Evolutionary conservation across 2,797 vertebrate genomes (phyloP), one percentile per base, ranked within the genome.

Genomic region (Peromyscus nudipes): DNA sequence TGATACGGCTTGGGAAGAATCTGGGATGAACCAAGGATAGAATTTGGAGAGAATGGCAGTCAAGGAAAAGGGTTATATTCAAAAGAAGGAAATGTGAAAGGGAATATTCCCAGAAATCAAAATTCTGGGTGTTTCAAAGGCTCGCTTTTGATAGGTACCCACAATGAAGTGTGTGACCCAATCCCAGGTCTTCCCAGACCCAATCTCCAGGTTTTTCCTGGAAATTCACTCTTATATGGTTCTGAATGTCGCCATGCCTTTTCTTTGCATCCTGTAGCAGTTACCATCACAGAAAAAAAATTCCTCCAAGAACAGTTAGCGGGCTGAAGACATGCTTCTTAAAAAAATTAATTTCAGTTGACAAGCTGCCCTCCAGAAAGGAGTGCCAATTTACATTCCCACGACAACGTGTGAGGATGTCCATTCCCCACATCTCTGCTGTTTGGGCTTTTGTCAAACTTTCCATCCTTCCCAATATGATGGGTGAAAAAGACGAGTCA

Each of bases 341-440:
- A 21, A 65, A 60, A 76, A 65, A 79, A 76, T 88, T 92, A 85
- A 96, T 73, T 81, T 97, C 49, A 46, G 80, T 76, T 76, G 69
- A 57, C 92, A 90, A 93, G 92, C 55, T 62, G 62, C 75, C 65
- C 69, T 97, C 76, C 75, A 87, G 91, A 93, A 95, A 90, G 81
- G 13, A 89, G 75, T 37, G 67, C 75, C 69, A 76, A 81, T 91
- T 96, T 93, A 67, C 43, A 92, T 79, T 55, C 67, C 49, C 37
- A 34, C 55, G 90, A 86, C 52, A 64, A 34, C 12, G 43, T 31
- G 52, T 25, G 31, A 87, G 90, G 76, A 57, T 65, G 49, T 95
- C 97, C 76, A 1, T 93, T 96, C 93, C 97, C 94, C 92, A 94
- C 80, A 87, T 94, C n/a, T n/a, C 12, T 60, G 92, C 71, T 95